phyloP scores from a whole-genome alignment of 2,113 vertebrate genomes.

The Austrofundulus limnaeus region DNA sequence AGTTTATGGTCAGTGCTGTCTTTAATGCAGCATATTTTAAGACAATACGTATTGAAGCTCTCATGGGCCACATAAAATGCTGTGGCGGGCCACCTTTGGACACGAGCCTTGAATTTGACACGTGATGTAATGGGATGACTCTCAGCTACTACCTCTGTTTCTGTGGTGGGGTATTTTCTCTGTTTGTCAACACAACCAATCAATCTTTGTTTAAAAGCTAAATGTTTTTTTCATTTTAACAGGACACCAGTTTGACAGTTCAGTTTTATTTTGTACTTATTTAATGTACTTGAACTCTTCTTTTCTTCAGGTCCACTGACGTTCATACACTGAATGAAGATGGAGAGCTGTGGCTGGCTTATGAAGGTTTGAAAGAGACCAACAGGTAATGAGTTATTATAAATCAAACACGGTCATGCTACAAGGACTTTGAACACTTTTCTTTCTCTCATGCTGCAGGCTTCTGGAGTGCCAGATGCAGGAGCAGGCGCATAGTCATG shows the following conservation, averaged over 20 bases:
- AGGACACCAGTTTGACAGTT: neutral
- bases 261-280: neutral
- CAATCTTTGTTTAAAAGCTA: too few species aligned
- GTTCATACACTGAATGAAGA: constrained; percentile 92
- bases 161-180: too few species aligned
- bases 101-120: too few species aligned
- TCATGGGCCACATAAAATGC: too few species aligned
- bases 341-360: constrained; percentile 95
- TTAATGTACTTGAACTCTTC: neutral
- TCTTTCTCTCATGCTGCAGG: constrained; percentile 77
- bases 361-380: constrained; percentile 96
- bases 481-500: constrained; percentile 81
- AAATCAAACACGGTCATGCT: neutral
- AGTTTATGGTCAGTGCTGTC: too few species aligned
- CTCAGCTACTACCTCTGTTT: too few species aligned
- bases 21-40: too few species aligned
- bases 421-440: constrained; percentile 8
- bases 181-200: too few species aligned
- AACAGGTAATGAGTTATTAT: constrained; percentile 84
- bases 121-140: too few species aligned
- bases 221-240: neutral
- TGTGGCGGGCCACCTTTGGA: too few species aligned
- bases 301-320: constrained; percentile 81
- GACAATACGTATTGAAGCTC: too few species aligned
- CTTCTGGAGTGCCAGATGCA: constrained; percentile 90